A percentile compares a stretch with the other conserved stretches of the same genome.
Conservation (phyloP, 92 coral and sea anemone species). For the Isaurus tuberculatus region DNA sequence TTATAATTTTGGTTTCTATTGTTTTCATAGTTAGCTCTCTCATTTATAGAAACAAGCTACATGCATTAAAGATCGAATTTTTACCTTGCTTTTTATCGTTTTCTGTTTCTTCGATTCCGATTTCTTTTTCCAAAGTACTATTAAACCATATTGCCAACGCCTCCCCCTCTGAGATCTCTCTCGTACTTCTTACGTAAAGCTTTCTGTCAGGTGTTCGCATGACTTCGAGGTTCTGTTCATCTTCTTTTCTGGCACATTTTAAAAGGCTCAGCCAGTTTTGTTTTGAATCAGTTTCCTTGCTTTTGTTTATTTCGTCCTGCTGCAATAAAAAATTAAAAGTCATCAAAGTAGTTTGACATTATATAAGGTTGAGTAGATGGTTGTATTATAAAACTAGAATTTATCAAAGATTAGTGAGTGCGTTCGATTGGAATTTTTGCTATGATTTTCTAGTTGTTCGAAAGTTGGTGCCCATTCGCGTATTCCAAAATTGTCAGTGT, state of each 20-base stretch:
- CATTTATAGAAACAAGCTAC: too few species aligned
- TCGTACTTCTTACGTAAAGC: slow-evolving; percentile 69
- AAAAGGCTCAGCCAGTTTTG: slow-evolving; percentile 64
- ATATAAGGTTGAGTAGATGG: too few species aligned
- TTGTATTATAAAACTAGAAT: too few species aligned
- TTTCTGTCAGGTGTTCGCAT: slow-evolving; percentile 66
- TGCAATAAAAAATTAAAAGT: slow-evolving; percentile 15
- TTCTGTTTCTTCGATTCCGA: slow-evolving; percentile 49
- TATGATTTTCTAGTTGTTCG: too few species aligned
- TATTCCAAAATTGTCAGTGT: too few species aligned
- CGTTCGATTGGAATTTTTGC: too few species aligned
- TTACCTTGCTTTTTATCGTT: slow-evolving; percentile 51
- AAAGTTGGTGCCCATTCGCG: too few species aligned
- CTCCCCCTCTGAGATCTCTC: slow-evolving; percentile 69
- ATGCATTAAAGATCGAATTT: too few species aligned
- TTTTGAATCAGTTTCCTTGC: slow-evolving; percentile 36
- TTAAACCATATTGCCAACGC: slow-evolving; percentile 77
- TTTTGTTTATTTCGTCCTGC: slow-evolving; percentile 39
- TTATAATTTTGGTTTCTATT: too few species aligned
- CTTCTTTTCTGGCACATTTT: slow-evolving; percentile 60
- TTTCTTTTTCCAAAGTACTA: slow-evolving; percentile 67
- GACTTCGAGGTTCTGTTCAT: slow-evolving; percentile 81
- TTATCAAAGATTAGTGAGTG: too few species aligned
- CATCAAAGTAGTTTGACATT: too few species aligned
- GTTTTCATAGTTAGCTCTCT: too few species aligned